These are phyloP conservation scores for Gymnobelideus leadbeateri DNA, from an alignment of 2,113 vertebrate genomes.

Conservation along the genomic window DNA sequence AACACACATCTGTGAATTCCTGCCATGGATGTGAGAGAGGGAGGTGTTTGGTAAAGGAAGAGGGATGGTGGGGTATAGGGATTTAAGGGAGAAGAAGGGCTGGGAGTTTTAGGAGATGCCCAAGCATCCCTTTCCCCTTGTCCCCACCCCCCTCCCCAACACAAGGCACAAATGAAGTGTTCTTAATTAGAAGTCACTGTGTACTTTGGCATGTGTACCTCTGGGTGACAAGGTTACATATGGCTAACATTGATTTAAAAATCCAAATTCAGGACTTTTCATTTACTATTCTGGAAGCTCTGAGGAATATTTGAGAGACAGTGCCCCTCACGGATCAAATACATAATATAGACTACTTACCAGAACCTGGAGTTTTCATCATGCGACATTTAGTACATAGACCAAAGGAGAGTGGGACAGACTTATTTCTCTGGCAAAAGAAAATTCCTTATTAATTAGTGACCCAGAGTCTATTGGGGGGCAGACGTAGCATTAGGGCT, in stretches of 20 bases:
- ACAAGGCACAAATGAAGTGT: not conserved
- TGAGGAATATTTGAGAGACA: not conserved
- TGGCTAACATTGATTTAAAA: not conserved
- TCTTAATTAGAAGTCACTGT: not conserved
- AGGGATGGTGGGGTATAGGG: not conserved
- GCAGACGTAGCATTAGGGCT: not conserved
- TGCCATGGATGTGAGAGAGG: not conserved
- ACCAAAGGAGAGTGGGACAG: not conserved
- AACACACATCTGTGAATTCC: not conserved
- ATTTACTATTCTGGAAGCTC: not conserved
- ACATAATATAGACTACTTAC: not conserved
- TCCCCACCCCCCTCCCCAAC: too few relatives aligned
- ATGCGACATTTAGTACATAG: not conserved
- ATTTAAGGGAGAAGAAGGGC: not conserved
- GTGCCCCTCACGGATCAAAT: not conserved
- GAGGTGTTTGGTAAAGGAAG: not conserved
- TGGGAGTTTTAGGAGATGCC: not conserved
- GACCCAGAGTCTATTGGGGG: not conserved
- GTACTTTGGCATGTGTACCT: not conserved
- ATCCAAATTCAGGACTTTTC: not conserved
- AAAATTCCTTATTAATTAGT: not conserved
- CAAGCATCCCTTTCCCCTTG: too few relatives aligned
- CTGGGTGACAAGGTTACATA: not conserved
- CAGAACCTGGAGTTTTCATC: not conserved
- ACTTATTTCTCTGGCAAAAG: not conserved